Evolutionary conservation across 2,888 invertebrate genomes (phyloP).

Genomic region (Lacanobia wlatinum): DNA sequence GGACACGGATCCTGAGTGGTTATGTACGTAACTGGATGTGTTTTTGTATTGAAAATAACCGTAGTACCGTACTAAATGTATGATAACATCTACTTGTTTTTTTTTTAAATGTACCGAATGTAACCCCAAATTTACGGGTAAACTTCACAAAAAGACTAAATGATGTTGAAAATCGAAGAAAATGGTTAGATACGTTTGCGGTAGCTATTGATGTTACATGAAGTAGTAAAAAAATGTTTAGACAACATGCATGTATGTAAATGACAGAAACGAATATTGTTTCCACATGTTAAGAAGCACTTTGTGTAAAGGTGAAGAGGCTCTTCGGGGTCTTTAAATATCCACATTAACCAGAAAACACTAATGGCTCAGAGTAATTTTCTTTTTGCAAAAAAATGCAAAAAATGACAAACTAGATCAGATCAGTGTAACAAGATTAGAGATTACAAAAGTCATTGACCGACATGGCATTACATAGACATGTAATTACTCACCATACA

Average conservation of each 20-base stretch:
- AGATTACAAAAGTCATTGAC: constrained; percentile 64
- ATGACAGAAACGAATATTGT: not conserved
- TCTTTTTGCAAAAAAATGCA: constrained; percentile 4
- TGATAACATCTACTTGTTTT: not conserved
- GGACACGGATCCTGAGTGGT: too few species aligned
- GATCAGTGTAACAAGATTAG: constrained; percentile 45
- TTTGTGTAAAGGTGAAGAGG: not conserved
- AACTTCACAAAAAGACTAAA: not conserved
- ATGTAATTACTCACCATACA: constrained; percentile 81
- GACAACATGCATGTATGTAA: not conserved
- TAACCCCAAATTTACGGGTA: not conserved
- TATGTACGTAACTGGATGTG: not conserved
- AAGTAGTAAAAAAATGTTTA: not conserved
- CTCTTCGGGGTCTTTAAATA: not conserved
- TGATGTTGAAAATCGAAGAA: not conserved
- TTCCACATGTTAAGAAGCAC: not conserved
- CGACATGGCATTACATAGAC: constrained; percentile 65
- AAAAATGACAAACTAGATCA: constrained; percentile 6
- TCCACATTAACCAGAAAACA: too few species aligned
- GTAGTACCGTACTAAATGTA: constrained; percentile 10
- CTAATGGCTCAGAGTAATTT: not conserved
- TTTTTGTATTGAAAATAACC: not conserved
- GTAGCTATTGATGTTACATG: not conserved
- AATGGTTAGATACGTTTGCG: not conserved
- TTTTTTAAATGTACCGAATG: not conserved